Base-by-base conservation (phyloP, 2,888 invertebrate species). In the Lottia gigantea region DNA sequence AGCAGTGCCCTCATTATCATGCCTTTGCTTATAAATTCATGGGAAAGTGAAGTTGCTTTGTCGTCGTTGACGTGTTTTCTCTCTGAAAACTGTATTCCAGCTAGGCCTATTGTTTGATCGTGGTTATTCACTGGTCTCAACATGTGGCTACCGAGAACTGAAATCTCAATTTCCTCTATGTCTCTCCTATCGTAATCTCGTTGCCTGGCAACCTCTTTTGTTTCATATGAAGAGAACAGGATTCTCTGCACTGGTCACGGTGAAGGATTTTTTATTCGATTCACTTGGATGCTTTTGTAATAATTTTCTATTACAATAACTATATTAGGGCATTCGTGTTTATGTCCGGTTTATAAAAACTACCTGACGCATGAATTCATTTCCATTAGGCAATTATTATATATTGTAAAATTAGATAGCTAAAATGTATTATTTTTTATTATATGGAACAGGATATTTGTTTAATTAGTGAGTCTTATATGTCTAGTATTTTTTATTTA, bases 141-240 rank as follows among this genome's bases (percentile, higher is more conserved):
- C 55, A 55, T 55, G 55, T 55, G 55, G 55, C 55, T 55, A 55
- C 55, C 23, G 55, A 55, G 19, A 23, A 55, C 55, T 55, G 19
- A 67, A 67, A 55, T 67, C 67, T 55, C 67, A 47, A 61, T 71
- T 66, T 67, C 71, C 71, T 19, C 49, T 23, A 55, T 23, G 40
- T 61, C 55, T 46, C 67, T 46, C 49, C 26, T 66, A 40, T 23
- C 67, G 47, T 25, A 64, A 46, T 66, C 46, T 47, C n/a, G 71
- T 71, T 71, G 68, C 68, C 49, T 68, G 40, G 71, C 68, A 62
- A 71, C 71, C 68, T 65, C 71, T 68, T 68, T 71, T 68, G 68
- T 71, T 68, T 68, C 68, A 55, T 23, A 31, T 26, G 55, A 67
- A 67, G 55, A 40, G 23, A 25, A 67, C 55, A 26, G 47, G 49